Evolutionary conservation across 2,797 vertebrate genomes (phyloP).

Genomic region (Yasuhikotakia modesta): DNA sequence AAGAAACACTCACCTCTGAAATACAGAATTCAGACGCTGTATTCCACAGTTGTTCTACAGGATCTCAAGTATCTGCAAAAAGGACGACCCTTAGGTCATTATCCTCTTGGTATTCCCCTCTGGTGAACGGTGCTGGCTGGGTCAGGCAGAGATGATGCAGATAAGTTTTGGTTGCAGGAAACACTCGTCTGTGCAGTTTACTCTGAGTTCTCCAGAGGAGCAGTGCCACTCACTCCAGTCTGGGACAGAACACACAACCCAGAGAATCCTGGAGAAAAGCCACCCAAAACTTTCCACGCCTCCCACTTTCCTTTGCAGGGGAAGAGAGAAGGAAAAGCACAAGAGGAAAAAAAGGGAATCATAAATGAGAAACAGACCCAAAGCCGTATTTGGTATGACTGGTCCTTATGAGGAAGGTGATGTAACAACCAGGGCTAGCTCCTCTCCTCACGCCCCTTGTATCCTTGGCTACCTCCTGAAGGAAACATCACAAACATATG

Average conservation of each 20-base stretch:
- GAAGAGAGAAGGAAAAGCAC: constrained; percentile 53
- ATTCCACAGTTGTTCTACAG: constrained; percentile 65
- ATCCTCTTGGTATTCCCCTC: constrained; percentile 67
- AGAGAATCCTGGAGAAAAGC: constrained; percentile 71
- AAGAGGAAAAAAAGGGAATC: constrained; percentile 49
- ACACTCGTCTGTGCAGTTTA: constrained; percentile 61
- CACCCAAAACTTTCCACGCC: constrained; percentile 70
- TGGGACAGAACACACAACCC: constrained; percentile 73
- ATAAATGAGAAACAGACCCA: constrained; percentile 78
- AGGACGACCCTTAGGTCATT: constrained; percentile 69
- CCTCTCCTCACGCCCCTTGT: constrained; percentile 50
- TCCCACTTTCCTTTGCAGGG: constrained; percentile 72
- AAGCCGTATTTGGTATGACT: constrained; percentile 74
- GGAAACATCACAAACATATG: constrained; percentile 13
- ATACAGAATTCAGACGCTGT: constrained; percentile 66
- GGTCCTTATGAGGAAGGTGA: constrained; percentile 69
- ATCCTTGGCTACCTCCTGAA: constrained; percentile 46
- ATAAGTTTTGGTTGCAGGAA: constrained; percentile 55
- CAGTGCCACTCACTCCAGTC: constrained; percentile 69
- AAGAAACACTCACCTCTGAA: constrained; percentile 67
- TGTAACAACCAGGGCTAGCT: constrained; percentile 67
- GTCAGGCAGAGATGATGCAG: constrained; percentile 56
- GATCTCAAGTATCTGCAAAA: constrained; percentile 52
- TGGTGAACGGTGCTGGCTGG: constrained; percentile 54
- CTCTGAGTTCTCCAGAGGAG: constrained; percentile 70